Percentiles rank a stretch among this genome's conserved stretches.
These are phyloP conservation scores for Drosophila neonasuta DNA, from an alignment of 2,888 invertebrate genomes.

Conservation along the genomic window DNA sequence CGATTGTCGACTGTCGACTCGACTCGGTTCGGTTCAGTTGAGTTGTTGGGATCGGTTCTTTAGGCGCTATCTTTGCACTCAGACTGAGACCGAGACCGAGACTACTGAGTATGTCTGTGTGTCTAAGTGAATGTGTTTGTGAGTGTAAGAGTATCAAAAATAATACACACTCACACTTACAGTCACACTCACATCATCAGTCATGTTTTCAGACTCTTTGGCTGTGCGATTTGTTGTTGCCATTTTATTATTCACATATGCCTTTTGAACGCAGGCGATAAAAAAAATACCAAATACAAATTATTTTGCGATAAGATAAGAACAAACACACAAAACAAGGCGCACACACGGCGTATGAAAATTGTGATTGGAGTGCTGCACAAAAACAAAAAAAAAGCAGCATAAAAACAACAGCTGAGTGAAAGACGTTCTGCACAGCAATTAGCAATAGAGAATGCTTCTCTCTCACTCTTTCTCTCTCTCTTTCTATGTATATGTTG, in stretches of 20 bases:
- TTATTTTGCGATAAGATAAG: constrained; percentile 66
- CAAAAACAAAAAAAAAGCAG: constrained; percentile 1
- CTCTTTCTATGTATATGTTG: constrained; percentile 20
- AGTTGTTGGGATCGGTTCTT: constrained; percentile 11
- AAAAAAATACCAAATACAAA: constrained; percentile 54
- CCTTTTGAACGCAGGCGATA: constrained; percentile 69
- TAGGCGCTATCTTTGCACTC: constrained; percentile 49
- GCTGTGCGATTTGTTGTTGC: constrained; percentile 45
- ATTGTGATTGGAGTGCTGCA: constrained; percentile 34
- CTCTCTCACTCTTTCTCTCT: neutral
- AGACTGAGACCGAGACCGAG: neutral
- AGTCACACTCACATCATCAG: constrained; percentile 51
- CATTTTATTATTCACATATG: constrained; percentile 56
- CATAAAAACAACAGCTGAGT: neutral
- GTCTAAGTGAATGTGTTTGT: constrained; percentile 5
- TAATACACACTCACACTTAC: constrained; percentile 20
- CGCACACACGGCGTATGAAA: constrained; percentile 17
- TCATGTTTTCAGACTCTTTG: constrained; percentile 58
- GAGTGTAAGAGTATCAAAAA: constrained; percentile 13
- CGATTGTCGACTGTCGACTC: constrained; percentile 3
- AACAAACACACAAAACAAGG: constrained; percentile 37
- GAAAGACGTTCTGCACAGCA: constrained; percentile 4
- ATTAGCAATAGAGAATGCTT: constrained; percentile 12
- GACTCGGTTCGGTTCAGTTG: neutral
- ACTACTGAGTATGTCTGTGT: neutral